Evolutionary conservation across 2,113 vertebrate genomes (phyloP).

Genomic region (Bos javanicus): DNA sequence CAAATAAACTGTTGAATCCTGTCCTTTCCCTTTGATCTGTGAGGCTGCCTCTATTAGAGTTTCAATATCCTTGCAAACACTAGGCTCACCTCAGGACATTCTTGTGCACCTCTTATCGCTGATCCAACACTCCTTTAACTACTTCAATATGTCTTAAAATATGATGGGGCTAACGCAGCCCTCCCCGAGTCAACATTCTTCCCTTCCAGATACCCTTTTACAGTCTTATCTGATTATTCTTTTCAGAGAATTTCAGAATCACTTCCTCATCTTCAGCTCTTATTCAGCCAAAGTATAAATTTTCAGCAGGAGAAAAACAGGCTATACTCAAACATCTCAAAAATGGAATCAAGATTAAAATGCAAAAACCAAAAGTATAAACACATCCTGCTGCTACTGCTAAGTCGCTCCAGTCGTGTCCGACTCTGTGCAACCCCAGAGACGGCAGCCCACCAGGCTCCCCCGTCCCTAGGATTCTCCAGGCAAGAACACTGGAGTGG

Average conservation of each 20-base stretch:
- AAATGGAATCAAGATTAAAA: neutral
- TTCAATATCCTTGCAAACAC: neutral
- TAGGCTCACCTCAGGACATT: neutral
- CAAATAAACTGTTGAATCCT: neutral
- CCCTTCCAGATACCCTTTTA: neutral
- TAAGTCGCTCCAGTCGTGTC: no score
- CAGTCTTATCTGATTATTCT: neutral
- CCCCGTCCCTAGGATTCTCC: no score
- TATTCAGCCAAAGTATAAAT: neutral
- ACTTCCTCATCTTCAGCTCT: neutral
- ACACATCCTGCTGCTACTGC: neutral
- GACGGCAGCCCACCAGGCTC: no score
- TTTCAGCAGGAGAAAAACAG: neutral
- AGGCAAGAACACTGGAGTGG: no score
- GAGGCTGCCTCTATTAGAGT: neutral
- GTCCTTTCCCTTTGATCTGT: neutral
- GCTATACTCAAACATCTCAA: neutral
- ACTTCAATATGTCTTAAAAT: neutral
- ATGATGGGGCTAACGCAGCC: neutral
- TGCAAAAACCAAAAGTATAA: neutral
- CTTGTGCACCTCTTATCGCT: fast-evolving
- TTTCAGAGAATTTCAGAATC: neutral
- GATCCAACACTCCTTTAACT: neutral
- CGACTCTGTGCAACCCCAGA: no score
- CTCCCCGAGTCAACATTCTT: neutral